Percentiles rank a stretch among this genome's conserved stretches.
Evolutionary conservation across 2,888 invertebrate species (phyloP).

Genomic region (Parnassius apollo): DNA sequence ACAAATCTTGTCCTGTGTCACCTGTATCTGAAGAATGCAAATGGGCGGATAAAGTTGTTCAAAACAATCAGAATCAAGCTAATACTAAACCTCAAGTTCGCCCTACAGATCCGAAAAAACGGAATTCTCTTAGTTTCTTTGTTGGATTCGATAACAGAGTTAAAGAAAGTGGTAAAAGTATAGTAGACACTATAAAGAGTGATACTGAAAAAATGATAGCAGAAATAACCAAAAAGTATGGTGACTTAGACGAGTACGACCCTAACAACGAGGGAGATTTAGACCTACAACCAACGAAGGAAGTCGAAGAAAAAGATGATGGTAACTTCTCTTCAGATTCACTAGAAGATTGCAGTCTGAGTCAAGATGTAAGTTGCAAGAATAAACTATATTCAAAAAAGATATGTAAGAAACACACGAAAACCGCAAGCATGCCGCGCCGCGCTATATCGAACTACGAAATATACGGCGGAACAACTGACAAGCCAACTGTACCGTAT

Average conservation of each 20-base stretch:
- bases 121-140: slow-evolving; percentile 85
- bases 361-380: slow-evolving; percentile 75
- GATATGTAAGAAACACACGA: slow-evolving; percentile 78
- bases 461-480: slow-evolving; percentile 77
- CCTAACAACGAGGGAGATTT: slow-evolving; percentile 53
- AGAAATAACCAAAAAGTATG: slow-evolving; percentile 83
- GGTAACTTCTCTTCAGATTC: slow-evolving; percentile 91
- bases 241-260: slow-evolving; percentile 80
- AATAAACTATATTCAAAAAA: slow-evolving; percentile 77
- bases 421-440: slow-evolving; percentile 76
- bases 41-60: slow-evolving; percentile 77
- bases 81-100: slow-evolving; percentile 51
- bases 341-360: slow-evolving; percentile 85
- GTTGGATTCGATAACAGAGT: slow-evolving; percentile 79
- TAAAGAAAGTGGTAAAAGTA: slow-evolving; percentile 76
- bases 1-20: slow-evolving; percentile 90
- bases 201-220: slow-evolving; percentile 85
- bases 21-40: slow-evolving; percentile 90
- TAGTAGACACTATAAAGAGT: slow-evolving; percentile 82
- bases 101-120: slow-evolving; percentile 71
- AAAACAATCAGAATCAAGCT: slow-evolving; percentile 43
- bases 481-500: slow-evolving; percentile 63
- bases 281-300: slow-evolving; percentile 67
- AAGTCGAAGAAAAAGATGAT: slow-evolving; percentile 76
- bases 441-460: slow-evolving; percentile 90